Evolutionary conservation across 2,797 vertebrate species (phyloP).

Genomic region (Fistularia commersonii): DNA sequence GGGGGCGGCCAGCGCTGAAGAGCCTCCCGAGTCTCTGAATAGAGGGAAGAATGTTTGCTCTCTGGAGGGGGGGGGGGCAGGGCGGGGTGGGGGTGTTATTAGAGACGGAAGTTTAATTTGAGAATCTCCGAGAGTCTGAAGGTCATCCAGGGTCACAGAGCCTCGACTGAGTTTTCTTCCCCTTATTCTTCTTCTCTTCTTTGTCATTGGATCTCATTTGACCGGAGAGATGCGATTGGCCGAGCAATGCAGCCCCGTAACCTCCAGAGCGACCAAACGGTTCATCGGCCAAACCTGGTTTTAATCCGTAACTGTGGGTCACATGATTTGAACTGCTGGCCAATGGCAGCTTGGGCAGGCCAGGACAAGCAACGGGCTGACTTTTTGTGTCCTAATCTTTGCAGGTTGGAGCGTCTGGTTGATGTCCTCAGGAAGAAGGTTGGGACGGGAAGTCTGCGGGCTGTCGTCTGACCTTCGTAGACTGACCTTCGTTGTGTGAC

Average conservation of each 20-base stretch:
- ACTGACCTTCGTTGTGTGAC: not conserved
- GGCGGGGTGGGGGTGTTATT: constrained; percentile 21
- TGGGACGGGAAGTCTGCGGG: constrained; percentile 86
- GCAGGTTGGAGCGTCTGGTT: constrained; percentile 93
- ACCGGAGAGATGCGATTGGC: no score
- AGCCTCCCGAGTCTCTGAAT: constrained; percentile 44
- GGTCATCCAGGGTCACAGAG: no score
- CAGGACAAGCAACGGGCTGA: no score
- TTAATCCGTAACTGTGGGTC: no score
- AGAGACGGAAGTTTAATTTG: constrained; percentile 52
- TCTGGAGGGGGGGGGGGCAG: constrained; percentile 13
- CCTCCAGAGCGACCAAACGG: no score
- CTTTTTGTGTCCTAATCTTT: constrained; percentile 34
- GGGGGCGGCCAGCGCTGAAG: constrained; percentile 39
- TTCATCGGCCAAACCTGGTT: no score
- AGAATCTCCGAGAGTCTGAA: constrained; percentile 5
- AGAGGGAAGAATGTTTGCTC: constrained; percentile 57
- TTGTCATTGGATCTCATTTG: no score
- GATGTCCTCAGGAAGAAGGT: constrained; percentile 96
- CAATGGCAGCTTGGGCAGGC: no score
- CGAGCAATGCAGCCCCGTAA: no score
- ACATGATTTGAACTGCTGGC: no score
- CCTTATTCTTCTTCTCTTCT: no score
- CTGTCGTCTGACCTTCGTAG: constrained; percentile 81
- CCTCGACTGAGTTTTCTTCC: no score